phyloP scores from a whole-genome alignment of 2,797 vertebrate genomes.

The Dipus sagitta region DNA sequence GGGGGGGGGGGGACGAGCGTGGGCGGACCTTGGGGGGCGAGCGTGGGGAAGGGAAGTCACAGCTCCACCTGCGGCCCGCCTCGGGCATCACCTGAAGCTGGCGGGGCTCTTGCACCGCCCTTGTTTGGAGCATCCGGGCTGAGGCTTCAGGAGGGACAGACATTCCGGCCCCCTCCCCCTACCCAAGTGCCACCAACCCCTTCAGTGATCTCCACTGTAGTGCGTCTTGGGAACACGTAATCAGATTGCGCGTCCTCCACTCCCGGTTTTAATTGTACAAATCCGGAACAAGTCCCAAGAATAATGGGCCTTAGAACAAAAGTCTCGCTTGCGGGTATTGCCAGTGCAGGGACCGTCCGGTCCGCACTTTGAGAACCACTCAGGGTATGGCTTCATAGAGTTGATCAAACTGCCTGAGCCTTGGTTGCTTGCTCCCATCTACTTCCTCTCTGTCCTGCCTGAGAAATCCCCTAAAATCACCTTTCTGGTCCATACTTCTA shows the following conservation, averaged over 20 bases:
- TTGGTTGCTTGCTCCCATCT: background rate
- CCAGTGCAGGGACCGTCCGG: background rate
- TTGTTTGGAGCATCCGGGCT: no score
- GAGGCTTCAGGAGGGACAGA: no score
- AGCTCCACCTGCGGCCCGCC: accelerated
- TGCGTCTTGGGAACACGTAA: background rate
- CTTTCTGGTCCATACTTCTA: background rate
- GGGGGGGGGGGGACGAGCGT: background rate
- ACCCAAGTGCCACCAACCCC: no score
- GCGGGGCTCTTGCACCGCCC: no score
- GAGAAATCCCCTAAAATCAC: slow-evolving; percentile 20
- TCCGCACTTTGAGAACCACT: background rate
- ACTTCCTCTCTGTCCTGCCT: background rate
- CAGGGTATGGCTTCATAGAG: background rate
- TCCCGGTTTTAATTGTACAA: background rate
- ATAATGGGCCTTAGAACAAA: background rate
- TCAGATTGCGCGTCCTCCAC: background rate
- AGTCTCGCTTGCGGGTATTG: background rate
- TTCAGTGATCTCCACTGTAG: no score
- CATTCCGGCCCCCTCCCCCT: no score
- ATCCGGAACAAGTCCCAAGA: background rate
- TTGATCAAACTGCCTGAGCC: background rate
- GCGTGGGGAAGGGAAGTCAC: accelerated
- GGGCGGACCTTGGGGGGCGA: background rate
- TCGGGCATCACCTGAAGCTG: accelerated